phyloP scores from a whole-genome alignment of 2,888 invertebrate species.

The Pachydiplax longipennis region DNA sequence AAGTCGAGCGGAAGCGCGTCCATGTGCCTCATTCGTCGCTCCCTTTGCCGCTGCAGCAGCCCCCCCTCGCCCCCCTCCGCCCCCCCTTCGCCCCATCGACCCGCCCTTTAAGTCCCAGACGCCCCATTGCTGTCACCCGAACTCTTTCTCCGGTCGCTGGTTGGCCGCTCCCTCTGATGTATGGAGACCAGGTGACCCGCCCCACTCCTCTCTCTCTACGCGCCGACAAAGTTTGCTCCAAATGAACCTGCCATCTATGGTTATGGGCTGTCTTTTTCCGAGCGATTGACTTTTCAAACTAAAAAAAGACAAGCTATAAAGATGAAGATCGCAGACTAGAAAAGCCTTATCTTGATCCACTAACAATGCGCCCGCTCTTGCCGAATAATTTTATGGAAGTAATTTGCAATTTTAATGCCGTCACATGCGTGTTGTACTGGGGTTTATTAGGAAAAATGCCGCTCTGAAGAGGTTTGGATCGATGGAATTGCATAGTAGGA shows the following conservation, averaged over 20 bases:
- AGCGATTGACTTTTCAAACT: conserved; percentile 12
- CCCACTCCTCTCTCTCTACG: neutral
- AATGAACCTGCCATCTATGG: conserved; percentile 6
- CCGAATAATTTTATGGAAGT: no score
- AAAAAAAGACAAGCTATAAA: conserved; percentile 7
- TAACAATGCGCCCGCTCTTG: neutral
- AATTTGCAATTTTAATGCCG: no score
- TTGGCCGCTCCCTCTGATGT: conserved; percentile 22
- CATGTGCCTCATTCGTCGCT: neutral
- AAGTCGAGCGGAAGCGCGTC: conserved; percentile 23
- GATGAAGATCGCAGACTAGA: neutral
- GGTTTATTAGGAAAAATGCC: no score
- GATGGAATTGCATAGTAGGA: no score
- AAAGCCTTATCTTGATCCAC: neutral
- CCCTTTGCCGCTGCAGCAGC: neutral
- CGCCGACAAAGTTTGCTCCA: conserved; percentile 12
- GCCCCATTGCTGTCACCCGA: neutral
- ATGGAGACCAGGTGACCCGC: conserved; percentile 33
- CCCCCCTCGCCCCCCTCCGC: neutral
- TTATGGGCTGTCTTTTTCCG: neutral
- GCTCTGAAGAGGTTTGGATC: no score
- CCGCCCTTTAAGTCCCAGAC: conserved; percentile 32
- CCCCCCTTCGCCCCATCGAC: neutral
- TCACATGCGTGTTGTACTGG: no score
- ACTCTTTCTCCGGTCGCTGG: neutral